Base-by-base conservation (phyloP, 2,797 vertebrate species). In the Naso thynnoides region DNA sequence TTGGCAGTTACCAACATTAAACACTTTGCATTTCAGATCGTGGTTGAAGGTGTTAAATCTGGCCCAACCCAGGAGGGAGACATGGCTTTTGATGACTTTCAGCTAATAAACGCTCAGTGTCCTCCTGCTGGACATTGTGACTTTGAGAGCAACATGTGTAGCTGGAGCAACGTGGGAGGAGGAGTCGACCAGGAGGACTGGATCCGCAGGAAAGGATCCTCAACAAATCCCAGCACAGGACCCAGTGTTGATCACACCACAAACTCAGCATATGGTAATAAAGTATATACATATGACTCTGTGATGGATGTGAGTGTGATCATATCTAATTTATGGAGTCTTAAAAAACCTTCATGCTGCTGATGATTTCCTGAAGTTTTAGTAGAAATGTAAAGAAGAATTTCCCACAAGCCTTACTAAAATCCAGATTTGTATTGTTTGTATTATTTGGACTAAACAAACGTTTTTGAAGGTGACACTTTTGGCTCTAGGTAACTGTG, bases 1-100 rank as follows among this genome's bases (percentile, higher is more conserved):
- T 47, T 0, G 16, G 16, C 15, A 23, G 14, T 50, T 63, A 31
- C 21, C 14, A 50, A 23, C 4, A 1, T 42, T 7, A 14, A 10
- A 4, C 1, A 0, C 47, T 81, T 56, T 71, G 23, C 70, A 39
- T 82, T 69, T 73, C 81, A 95, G 94, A 86, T 95, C 11, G 23
- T 93, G 75, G 87, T 95, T 63, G 93, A 95, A 54, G 94, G 92
- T 27, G 86, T 94, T 68, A 91, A 85, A 58, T 48, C 57, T 4
- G 92, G 91, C 4, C 82, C 84, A 16, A 84, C 76, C 14, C 70
- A 53, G 38, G 82, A 89, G 61, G 93, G 92, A 48, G 90, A 88
- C 77, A 81, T 95, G 75, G 94, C 95, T 6, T 83, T 95, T 54
- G 95, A 95, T 82, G 95, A 95, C n/a, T 78, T 95, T 1, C 75